Base-by-base conservation (phyloP, 53 echinoderm and acorn worm species). In the Paelopatides confundens region DNA sequence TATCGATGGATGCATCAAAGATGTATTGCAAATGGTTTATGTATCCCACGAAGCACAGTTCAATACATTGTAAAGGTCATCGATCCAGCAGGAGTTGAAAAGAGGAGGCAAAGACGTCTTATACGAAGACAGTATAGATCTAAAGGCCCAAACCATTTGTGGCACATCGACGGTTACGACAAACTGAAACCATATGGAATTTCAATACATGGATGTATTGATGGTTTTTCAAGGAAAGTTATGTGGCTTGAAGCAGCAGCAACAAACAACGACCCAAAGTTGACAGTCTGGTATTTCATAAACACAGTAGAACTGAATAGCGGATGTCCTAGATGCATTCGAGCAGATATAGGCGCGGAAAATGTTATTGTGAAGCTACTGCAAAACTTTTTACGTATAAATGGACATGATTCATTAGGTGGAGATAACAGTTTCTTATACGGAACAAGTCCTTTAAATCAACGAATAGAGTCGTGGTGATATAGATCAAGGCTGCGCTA, bases 281-380 rank as follows among this genome's bases (percentile, higher is more conserved):
- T 48, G 5, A 70, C n/a, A n/a, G n/a, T 91, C 17, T 85, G 79
- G 31, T 35, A 69, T 38, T 86, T 91, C 30, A 91, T 34, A n/a
- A n/a, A n/a, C n/a, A n/a, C n/a, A n/a, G n/a, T n/a, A n/a, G n/a
- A n/a, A n/a, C n/a, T n/a, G n/a, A n/a, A 46, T 46, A 7, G 46
- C 5, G 46, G 11, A 46, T 46, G 5, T 37, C 58, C 79, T 10
- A 48, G 39, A 15, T 88, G 35, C 71, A 33, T 86, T 81, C 65
- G 95, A 28, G 77, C 85, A 49, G 95, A 95, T 63, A 51, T 90
- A 17, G 95, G 95, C 81, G 92, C 92, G n/a, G 95, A 95, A 81
- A 95, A 90, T 34, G 6, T 40, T 24, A 24, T 74, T 93, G 50
- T 31, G 94, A 63, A 81, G 65, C 81, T 82, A 90, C 54, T 85